Evolutionary conservation across 2,888 invertebrate species (phyloP).

Genomic region (Neoascia interrupta): DNA sequence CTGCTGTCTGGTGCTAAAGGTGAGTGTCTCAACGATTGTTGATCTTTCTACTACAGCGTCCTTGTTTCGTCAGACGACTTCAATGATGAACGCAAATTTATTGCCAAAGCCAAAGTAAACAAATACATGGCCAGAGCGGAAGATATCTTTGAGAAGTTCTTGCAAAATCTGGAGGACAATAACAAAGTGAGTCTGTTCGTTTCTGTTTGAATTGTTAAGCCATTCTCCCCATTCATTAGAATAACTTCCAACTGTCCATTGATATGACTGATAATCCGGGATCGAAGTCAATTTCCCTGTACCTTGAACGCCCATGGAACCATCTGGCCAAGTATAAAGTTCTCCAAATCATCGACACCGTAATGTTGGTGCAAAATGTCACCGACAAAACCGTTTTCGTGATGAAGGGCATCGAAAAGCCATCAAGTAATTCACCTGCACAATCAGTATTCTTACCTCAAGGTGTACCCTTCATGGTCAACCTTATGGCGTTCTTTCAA

Average conservation of each 20-base stretch:
- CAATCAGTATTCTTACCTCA: conserved; percentile 78
- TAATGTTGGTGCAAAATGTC: conserved; percentile 79
- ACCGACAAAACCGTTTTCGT: conserved; percentile 76
- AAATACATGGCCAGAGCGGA: conserved; percentile 79
- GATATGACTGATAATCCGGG: conserved; percentile 73
- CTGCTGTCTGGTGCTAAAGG: conserved; percentile 76
- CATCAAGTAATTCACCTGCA: conserved; percentile 76
- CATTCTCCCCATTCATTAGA: conserved; percentile 3
- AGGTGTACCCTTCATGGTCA: conserved; percentile 78
- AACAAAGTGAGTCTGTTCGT: conserved; percentile 62
- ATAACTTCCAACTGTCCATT: conserved; percentile 76
- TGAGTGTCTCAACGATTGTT: conserved; percentile 9
- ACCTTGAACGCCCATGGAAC: conserved; percentile 78
- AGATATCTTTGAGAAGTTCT: conserved; percentile 76
- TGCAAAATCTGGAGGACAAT: conserved; percentile 69
- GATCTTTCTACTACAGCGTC: not conserved
- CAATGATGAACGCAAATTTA: conserved; percentile 77
- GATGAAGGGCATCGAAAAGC: conserved; percentile 79
- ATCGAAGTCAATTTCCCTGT: conserved; percentile 61
- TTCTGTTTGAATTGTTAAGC: no score
- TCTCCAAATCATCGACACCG: conserved; percentile 75
- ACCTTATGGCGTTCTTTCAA: conserved; percentile 77
- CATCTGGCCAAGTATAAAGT: conserved; percentile 79
- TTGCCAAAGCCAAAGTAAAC: conserved; percentile 78
- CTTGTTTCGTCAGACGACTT: conserved; percentile 72